Evolutionary conservation across 2,888 invertebrate genomes (phyloP).

Genomic region (Synanthedon formicaeformis): DNA sequence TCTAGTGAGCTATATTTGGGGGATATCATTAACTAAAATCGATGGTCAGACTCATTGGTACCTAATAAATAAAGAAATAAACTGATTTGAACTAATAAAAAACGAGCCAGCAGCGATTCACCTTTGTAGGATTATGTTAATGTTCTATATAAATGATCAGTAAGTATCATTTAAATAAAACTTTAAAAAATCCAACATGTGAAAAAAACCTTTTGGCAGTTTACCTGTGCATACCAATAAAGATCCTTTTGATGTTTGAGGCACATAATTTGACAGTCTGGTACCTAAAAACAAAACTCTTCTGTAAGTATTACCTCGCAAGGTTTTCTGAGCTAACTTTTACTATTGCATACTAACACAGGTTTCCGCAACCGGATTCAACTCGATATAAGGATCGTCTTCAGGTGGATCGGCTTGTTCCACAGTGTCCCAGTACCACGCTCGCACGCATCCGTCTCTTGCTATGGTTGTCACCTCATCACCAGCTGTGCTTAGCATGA

Average conservation of each 20-base stretch:
- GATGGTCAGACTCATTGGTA: too few relatives aligned
- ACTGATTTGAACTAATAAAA: too few relatives aligned
- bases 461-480: conserved; percentile 66
- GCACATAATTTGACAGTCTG: conserved; percentile 57
- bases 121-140: background rate
- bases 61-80: too few relatives aligned
- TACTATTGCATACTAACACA: conserved; percentile 34
- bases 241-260: conserved; percentile 55
- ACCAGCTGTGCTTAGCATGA: conserved; percentile 53
- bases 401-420: conserved; percentile 88
- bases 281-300: conserved; percentile 33
- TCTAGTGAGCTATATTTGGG: too few relatives aligned
- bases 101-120: too few relatives aligned
- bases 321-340: background rate
- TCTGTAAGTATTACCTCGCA: background rate
- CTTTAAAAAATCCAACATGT: background rate
- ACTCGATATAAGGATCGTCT: conserved; percentile 81
- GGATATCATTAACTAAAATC: too few relatives aligned
- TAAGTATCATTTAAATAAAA: background rate
- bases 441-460: conserved; percentile 81
- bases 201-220: conserved; percentile 5
- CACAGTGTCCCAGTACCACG: conserved; percentile 94
- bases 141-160: background rate
- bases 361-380: conserved; percentile 89
- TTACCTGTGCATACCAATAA: conserved; percentile 84